Evolutionary conservation across 2,888 invertebrate species (phyloP).

Genomic region (Lissocephala sabroskyi): DNA sequence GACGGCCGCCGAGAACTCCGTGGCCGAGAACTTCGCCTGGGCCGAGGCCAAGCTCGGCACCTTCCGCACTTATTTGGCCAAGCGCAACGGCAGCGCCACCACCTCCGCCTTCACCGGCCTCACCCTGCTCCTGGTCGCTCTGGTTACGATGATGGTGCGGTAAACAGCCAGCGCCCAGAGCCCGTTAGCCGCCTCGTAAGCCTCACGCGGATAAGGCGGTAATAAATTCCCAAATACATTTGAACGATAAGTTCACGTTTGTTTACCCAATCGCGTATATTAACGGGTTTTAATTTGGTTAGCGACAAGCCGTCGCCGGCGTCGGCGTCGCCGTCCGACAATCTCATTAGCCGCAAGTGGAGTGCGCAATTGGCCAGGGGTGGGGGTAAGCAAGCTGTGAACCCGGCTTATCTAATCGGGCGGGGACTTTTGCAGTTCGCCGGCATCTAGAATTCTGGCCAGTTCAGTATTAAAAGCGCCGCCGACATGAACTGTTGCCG

Average conservation of each 20-base stretch:
- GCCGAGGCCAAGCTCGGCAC: slow-evolving; percentile 39
- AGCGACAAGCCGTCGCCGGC: too few relatives aligned
- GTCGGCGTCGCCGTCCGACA: too few relatives aligned
- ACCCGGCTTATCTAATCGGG: too few relatives aligned
- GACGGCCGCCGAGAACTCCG: slow-evolving; percentile 49
- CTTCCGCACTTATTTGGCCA: slow-evolving; percentile 48
- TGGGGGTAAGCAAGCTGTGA: too few relatives aligned
- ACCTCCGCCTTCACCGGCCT: slow-evolving; percentile 38
- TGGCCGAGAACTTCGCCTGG: slow-evolving; percentile 68
- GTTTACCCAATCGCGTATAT: too few relatives aligned
- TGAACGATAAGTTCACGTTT: too few relatives aligned
- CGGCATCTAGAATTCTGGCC: slow-evolving; percentile 1
- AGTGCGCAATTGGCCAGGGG: too few relatives aligned
- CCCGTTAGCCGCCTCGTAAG: background rate
- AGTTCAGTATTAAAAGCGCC: slow-evolving; percentile 26
- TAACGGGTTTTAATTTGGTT: too few relatives aligned
- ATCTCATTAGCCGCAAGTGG: too few relatives aligned
- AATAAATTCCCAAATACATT: too few relatives aligned
- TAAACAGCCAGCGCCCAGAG: slow-evolving; percentile 16
- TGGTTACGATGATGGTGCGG: slow-evolving; percentile 30
- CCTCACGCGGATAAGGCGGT: background rate
- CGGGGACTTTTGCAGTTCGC: too few relatives aligned
- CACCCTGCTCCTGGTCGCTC: slow-evolving; percentile 37
- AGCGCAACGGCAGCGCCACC: slow-evolving; percentile 36
- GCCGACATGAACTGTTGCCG: slow-evolving; percentile 29